Evolutionary conservation across 1,140 invertebrate species (phyloP).

Genomic region (Ctenoplectra terminalis): DNA sequence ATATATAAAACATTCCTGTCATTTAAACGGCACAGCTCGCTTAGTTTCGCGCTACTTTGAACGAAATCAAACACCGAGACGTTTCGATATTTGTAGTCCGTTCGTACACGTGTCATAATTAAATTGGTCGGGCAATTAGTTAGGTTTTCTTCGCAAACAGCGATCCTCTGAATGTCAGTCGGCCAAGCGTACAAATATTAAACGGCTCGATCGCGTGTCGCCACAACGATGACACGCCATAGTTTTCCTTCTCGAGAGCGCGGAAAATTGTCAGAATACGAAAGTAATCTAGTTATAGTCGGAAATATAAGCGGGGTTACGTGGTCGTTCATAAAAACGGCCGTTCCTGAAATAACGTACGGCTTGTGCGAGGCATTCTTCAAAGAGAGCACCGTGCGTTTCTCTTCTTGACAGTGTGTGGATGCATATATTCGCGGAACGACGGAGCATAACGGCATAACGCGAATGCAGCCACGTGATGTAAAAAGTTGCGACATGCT

Average conservation of each 20-base stretch:
- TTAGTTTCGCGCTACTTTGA: not conserved
- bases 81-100: not conserved
- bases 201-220: not conserved
- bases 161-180: not conserved
- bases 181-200: not conserved
- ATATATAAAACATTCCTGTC: too few relatives aligned
- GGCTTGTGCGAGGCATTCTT: constrained; percentile 1
- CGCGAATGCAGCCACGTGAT: constrained; percentile 54
- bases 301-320: constrained; percentile 30
- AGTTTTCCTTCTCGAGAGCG: not conserved
- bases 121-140: constrained; percentile 10
- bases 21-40: not conserved
- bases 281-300: constrained; percentile 13
- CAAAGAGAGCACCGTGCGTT: constrained; percentile 43
- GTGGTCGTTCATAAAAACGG: constrained; percentile 17
- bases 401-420: constrained; percentile 45
- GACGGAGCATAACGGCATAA: constrained; percentile 67
- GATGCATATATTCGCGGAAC: constrained; percentile 56
- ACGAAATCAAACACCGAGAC: constrained; percentile 7
- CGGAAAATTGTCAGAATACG: not conserved
- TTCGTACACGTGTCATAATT: not conserved
- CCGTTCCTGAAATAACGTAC: constrained; percentile 3
- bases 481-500: constrained; percentile 68
- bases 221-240: not conserved
- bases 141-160: not conserved